Conservation (phyloP, 2,888 invertebrate genomes). For the Globia sparganii region DNA sequence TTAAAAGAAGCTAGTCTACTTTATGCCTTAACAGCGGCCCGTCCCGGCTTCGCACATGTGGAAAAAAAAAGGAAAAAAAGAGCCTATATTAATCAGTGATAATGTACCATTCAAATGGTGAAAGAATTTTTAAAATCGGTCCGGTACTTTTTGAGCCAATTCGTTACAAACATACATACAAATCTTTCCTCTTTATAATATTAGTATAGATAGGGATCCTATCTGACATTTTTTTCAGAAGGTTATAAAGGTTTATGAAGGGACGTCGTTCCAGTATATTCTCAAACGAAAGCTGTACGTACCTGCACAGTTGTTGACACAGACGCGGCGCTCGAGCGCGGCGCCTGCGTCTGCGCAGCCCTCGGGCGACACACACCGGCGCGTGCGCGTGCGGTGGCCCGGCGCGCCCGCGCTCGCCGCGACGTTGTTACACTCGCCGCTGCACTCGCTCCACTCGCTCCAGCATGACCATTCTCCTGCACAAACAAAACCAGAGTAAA, state of each 20-base stretch:
- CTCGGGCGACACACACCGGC: constrained; percentile 92
- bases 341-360: constrained; percentile 91
- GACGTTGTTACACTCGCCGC: constrained; percentile 92
- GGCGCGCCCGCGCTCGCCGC: constrained; percentile 67
- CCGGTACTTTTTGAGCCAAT: too few relatives aligned
- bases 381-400: constrained; percentile 92
- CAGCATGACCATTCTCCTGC: constrained; percentile 95
- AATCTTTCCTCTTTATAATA: too few relatives aligned
- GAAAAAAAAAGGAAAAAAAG: too few relatives aligned
- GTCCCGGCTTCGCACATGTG: too few relatives aligned
- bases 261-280: neutral
- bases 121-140: too few relatives aligned
- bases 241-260: neutral
- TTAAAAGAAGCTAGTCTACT: neutral
- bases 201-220: too few relatives aligned
- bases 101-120: too few relatives aligned
- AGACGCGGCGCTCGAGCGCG: constrained; percentile 92
- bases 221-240: neutral
- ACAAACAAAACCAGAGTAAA: neutral
- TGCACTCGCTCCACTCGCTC: constrained; percentile 96
- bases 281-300: neutral
- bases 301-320: constrained; percentile 92
- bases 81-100: too few relatives aligned
- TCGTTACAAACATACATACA: too few relatives aligned
- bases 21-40: too few relatives aligned